Evolutionary conservation across 2,797 vertebrate species (phyloP), one percentile per base, ranked within the genome.

Genomic region (Morelia viridis): DNA sequence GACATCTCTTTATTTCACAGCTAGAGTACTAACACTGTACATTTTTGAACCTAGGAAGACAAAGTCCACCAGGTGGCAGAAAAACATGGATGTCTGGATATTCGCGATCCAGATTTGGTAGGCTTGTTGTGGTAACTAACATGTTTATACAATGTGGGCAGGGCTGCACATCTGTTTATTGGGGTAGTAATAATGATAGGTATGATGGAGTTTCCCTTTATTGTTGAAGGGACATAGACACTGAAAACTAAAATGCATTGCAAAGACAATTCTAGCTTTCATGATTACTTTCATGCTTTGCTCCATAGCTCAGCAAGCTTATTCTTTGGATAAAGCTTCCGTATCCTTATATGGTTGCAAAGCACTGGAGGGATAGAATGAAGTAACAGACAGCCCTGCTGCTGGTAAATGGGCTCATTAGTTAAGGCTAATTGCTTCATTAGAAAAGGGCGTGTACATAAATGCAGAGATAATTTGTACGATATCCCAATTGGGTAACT

Each of bases 341-440:
- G 87, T 19, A 62, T 11, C 53, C n/a, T 10, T 57, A 80, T 15
- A 41, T 1, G 15, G 85, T 46, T 86, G 64, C 57, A 90, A 87
- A 90, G 58, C n/a, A 10, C 84, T n/a, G 68, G 89, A 87, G 31
- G 83, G 65, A 35, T 46, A 56, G 89, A 56, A 46, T 53, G 2
- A 17, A 90, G 65, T 46, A 87, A 90, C 92, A 87, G 83, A 61
- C 56, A 80, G 65, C 26, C 35, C 15, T 56, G 58, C 84, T 85
- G 80, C n/a, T 85, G 76, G 57, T 41, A 87, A 90, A 87, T 24
- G 50, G 92, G 68, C 89, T 92, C 89, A 87, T 92, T 92, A 90
- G 89, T 87, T 90, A 90, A 87, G 92, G 92, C 89, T 92, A 92
- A 92, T 92, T 83, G 92, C 87, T 85, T 90, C 92, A 90, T 92